These are phyloP conservation scores for Pecten maximus DNA, from an alignment of 2,888 invertebrate species.

Conservation along the genomic window DNA sequence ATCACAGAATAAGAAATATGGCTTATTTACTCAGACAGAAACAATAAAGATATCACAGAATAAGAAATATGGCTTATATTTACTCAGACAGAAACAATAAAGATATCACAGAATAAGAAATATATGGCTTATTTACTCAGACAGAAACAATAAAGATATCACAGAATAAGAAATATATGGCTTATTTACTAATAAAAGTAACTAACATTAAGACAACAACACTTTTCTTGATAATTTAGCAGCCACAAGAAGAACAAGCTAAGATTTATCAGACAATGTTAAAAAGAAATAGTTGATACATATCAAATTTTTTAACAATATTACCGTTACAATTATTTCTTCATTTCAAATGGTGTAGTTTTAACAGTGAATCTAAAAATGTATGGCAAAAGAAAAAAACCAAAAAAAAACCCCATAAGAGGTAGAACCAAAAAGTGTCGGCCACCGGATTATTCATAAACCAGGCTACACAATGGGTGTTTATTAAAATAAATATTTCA, in stretches of 20 bases:
- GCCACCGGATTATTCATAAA: background rate
- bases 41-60: background rate
- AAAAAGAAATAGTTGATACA: background rate
- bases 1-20: background rate
- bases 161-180: background rate
- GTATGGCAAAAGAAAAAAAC: background rate
- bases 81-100: background rate
- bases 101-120: background rate
- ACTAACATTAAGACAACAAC: background rate
- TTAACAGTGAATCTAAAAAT: background rate
- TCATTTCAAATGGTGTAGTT: background rate
- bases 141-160: background rate
- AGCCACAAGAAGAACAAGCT: background rate
- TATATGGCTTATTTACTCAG: background rate
- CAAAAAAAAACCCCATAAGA: background rate
- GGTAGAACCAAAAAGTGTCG: background rate
- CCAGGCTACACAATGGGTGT: background rate
- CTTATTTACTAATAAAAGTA: background rate
- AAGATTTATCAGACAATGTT: background rate
- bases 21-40: background rate
- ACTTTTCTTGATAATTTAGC: no score
- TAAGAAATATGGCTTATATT: background rate
- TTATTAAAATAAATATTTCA: background rate
- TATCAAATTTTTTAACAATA: background rate
- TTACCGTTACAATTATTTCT: background rate